Evolutionary conservation across 2,113 vertebrate genomes (phyloP).

Genomic region (Illadopsis cleaveri): DNA sequence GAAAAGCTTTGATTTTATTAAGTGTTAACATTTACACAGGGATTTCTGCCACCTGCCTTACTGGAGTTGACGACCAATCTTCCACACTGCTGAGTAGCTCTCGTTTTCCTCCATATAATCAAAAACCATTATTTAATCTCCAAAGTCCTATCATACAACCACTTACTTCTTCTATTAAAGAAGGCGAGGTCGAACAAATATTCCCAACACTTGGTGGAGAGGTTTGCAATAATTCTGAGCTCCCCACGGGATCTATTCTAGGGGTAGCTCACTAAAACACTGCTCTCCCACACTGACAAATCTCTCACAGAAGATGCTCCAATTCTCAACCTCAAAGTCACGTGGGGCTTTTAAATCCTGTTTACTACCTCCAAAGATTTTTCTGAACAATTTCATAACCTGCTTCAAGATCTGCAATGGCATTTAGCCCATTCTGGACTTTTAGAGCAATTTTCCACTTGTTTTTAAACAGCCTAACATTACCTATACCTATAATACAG

Average conservation of each 20-base stretch:
- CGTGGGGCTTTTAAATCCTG: neutral
- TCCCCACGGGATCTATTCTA: neutral
- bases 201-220: neutral
- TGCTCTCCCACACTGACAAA: neutral
- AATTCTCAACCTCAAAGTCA: neutral
- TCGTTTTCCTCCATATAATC: neutral
- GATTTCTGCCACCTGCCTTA: slow-evolving; percentile 29
- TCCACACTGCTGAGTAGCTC: neutral
- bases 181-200: neutral
- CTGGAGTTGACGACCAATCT: slow-evolving; percentile 16
- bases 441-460: neutral
- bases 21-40: slow-evolving; percentile 46
- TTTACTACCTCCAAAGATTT: neutral
- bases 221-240: slow-evolving; percentile 24
- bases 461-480: neutral
- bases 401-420: neutral
- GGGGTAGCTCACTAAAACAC: neutral
- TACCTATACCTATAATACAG: neutral
- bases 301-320: neutral
- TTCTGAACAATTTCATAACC: slow-evolving; percentile 2
- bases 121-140: slow-evolving; percentile 13
- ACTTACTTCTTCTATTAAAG: neutral
- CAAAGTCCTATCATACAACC: neutral
- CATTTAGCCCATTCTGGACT: neutral
- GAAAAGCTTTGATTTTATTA: slow-evolving; percentile 38